Conservation (phyloP, 1,140 invertebrate genomes). For the Drosophila sechellia region DNA sequence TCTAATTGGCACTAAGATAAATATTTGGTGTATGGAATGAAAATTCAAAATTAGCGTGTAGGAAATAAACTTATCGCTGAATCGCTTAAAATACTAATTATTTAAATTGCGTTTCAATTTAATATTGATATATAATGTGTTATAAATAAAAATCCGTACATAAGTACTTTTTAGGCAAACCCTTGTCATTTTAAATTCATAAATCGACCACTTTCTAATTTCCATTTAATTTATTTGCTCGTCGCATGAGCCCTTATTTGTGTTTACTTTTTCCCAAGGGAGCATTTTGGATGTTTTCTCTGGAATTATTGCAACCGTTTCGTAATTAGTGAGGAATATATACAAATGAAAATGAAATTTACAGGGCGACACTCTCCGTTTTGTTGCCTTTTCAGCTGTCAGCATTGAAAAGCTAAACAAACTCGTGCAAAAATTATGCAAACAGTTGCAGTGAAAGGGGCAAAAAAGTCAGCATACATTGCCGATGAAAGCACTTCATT, state of each 20-base stretch:
- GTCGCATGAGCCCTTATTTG: constrained; percentile 7
- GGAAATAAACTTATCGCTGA: too few relatives aligned
- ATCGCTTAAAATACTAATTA: too few relatives aligned
- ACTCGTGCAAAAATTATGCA: constrained; percentile 50
- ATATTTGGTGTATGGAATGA: too few relatives aligned
- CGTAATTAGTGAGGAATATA: constrained; percentile 60
- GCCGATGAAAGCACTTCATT: constrained; percentile 66
- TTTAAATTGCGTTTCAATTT: too few relatives aligned
- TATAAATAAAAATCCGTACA: too few relatives aligned
- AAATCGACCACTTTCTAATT: constrained; percentile 13
- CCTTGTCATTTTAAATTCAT: constrained; percentile 9
- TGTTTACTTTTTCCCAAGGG: constrained; percentile 13
- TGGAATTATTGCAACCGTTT: constrained; percentile 48
- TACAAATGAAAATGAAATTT: constrained; percentile 61
- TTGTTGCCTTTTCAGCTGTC: constrained; percentile 38
- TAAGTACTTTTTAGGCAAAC: background rate
- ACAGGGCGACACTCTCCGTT: constrained; percentile 26
- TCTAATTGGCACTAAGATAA: background rate
- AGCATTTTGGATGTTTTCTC: constrained; percentile 19
- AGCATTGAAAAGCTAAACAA: constrained; percentile 65
- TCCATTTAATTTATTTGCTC: constrained; percentile 41
- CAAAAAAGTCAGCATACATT: constrained; percentile 34
- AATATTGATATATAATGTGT: too few relatives aligned
- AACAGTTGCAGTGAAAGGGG: constrained; percentile 49
- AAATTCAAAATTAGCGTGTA: too few relatives aligned